Evolutionary conservation across 2,888 invertebrate genomes (phyloP).

Genomic region (Eurytoma adleriae): DNA sequence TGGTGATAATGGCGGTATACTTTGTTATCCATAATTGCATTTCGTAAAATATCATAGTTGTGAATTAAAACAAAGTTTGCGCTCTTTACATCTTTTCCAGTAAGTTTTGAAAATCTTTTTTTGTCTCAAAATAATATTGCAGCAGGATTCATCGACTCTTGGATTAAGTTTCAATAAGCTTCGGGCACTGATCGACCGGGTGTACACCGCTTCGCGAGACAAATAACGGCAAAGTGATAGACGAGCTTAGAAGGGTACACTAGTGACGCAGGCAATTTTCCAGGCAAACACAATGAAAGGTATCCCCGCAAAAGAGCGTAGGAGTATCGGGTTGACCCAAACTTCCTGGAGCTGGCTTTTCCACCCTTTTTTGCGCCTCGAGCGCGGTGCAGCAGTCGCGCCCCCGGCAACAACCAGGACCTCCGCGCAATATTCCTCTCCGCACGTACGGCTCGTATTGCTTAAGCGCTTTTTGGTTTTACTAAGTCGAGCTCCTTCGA

Average conservation of each 20-base stretch:
- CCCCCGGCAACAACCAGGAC: background rate
- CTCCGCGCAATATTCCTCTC: conserved; percentile 56
- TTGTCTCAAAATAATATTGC: too few species aligned
- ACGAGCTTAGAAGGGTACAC: background rate
- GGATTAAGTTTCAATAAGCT: background rate
- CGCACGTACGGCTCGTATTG: conserved; percentile 67
- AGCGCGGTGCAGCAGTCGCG: background rate
- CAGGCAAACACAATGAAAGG: conserved; percentile 28
- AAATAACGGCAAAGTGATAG: background rate
- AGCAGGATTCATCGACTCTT: background rate
- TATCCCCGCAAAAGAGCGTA: background rate
- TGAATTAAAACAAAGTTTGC: too few species aligned
- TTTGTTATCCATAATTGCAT: too few species aligned
- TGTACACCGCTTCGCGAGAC: conserved; percentile 8
- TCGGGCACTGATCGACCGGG: background rate
- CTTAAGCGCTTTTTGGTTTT: conserved; percentile 69
- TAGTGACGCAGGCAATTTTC: conserved; percentile 27
- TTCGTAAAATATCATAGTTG: too few species aligned
- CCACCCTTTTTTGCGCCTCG: conserved; percentile 18
- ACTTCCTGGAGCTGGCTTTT: conserved; percentile 20
- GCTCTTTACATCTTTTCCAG: too few species aligned
- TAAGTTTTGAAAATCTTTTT: too few species aligned
- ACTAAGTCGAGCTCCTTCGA: conserved; percentile 56
- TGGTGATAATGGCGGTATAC: too few species aligned
- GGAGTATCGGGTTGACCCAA: background rate